Percentiles rank a stretch among this genome's conserved stretches.
Conservation (phyloP, 2,797 vertebrate genomes). For the Kryptopterus vitreolus region DNA sequence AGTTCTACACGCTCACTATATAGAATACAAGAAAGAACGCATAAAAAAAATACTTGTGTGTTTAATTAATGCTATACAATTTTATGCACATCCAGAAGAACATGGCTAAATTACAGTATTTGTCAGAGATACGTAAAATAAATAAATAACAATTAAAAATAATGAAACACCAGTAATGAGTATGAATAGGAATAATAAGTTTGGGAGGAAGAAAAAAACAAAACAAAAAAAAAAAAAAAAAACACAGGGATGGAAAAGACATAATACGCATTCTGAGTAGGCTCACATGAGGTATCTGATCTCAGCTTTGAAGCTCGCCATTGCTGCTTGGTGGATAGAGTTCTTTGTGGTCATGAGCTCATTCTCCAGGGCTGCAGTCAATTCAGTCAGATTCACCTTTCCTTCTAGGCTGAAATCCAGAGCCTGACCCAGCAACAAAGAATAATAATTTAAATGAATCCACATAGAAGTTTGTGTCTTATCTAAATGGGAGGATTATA, state of each 20-base stretch:
- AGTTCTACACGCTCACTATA: conserved; percentile 84
- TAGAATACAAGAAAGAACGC: background rate
- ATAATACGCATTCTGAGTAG: background rate
- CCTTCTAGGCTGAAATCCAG: conserved; percentile 88
- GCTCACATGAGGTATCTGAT: conserved; percentile 92
- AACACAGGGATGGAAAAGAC: background rate
- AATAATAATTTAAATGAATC: background rate
- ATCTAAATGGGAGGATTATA: background rate
- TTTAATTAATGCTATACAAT: background rate
- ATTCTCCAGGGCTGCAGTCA: conserved; percentile 88
- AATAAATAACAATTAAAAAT: background rate
- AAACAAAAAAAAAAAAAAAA: too few relatives aligned
- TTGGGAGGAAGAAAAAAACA: too few relatives aligned
- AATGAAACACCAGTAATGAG: too few relatives aligned
- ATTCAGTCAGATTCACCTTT: conserved; percentile 85
- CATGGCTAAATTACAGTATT: background rate
- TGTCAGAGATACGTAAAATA: background rate
- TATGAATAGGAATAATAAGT: background rate
- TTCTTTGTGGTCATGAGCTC: conserved; percentile 91
- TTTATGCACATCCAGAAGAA: background rate
- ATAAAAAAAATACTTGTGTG: background rate
- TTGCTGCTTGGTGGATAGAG: conserved; percentile 84
- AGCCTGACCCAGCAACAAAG: conserved; percentile 71
- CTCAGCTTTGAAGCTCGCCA: conserved; percentile 91
- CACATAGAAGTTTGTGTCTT: too few relatives aligned